Evolutionary conservation across 2,113 vertebrate genomes (phyloP), one percentile per base, ranked within the genome.

Genomic region (Corythoichthys intestinalis): DNA sequence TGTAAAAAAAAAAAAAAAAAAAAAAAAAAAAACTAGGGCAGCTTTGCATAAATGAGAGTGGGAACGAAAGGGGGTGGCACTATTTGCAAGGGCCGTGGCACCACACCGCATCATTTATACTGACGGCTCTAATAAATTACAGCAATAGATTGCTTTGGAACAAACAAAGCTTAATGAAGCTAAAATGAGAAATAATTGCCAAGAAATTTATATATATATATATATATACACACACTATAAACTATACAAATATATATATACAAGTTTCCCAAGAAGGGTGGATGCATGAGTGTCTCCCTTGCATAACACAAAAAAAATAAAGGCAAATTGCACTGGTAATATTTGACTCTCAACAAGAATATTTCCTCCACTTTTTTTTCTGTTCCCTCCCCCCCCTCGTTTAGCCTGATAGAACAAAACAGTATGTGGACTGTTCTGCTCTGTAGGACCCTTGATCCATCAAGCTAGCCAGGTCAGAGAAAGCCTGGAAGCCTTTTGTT

Each of bases 121-220:
- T 80, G 86, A 89, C 84, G 79, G 75, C 76, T 63, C 72, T 89
- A 88, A 92, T 90, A 90, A 90, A 91, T 90, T 83, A 88, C 81
- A 83, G 85, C 80, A 85, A 87, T 86, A 86, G 81, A 88, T 88
- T 37, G 70, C 82, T 86, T 82, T 86, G 41, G 85, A 88, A 87
- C 89, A 91, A 91, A 90, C 87, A 89, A 79, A 83, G 82, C 85
- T 75, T 88, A 86, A 90, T 90, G 85, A 85, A 89, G 86, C 90
- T 87, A 90, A 88, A 90, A 76, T 86, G 83, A 70, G 82, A 88
- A 90, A 88, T 78, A 86, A 86, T 83, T 85, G 71, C 70, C 73
- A 53, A 72, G 72, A 83, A 87, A 86, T n/a, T n/a, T n/a, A 73
- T 72, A 75, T 78, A 73, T 34, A 17, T 35, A 50, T 66, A 65